Conservation (phyloP, 2,888 invertebrate species). For the Diaprepes abbreviatus region DNA sequence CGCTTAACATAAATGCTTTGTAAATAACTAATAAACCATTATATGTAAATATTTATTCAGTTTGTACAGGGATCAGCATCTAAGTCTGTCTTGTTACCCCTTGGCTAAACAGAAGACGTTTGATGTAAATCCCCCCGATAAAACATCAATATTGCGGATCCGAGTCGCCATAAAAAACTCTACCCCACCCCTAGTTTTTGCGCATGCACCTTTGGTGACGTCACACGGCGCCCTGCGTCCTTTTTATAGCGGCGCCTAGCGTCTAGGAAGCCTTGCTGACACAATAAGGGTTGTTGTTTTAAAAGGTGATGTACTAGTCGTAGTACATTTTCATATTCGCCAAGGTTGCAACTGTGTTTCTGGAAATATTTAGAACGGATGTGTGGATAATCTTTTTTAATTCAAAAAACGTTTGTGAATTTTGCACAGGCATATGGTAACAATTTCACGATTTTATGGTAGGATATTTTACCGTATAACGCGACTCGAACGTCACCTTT, state of each 20-base stretch:
- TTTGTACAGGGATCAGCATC: too few relatives aligned
- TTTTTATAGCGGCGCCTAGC: constrained; percentile 38
- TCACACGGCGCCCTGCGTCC: constrained; percentile 47
- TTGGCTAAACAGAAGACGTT: background rate
- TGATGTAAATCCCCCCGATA: background rate
- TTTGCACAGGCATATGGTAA: too few relatives aligned
- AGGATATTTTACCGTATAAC: too few relatives aligned
- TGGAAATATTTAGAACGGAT: too few relatives aligned
- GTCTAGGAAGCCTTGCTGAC: background rate
- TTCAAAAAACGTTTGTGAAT: too few relatives aligned
- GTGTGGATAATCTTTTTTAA: too few relatives aligned
- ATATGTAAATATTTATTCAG: too few relatives aligned
- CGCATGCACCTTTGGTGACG: constrained; percentile 34
- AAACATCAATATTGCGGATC: constrained; percentile 37
- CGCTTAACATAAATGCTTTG: too few relatives aligned
- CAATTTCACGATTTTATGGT: too few relatives aligned
- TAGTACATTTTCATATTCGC: background rate
- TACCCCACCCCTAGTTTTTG: constrained; percentile 9
- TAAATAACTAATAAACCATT: too few relatives aligned
- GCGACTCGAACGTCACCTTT: too few relatives aligned
- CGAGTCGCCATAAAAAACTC: background rate
- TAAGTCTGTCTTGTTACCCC: background rate
- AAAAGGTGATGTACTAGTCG: background rate
- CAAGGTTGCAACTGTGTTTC: too few relatives aligned
- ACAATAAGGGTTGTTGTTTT: background rate